Base-by-base conservation (phyloP, 2,888 invertebrate species). In the Phrixothrix hirtus region DNA sequence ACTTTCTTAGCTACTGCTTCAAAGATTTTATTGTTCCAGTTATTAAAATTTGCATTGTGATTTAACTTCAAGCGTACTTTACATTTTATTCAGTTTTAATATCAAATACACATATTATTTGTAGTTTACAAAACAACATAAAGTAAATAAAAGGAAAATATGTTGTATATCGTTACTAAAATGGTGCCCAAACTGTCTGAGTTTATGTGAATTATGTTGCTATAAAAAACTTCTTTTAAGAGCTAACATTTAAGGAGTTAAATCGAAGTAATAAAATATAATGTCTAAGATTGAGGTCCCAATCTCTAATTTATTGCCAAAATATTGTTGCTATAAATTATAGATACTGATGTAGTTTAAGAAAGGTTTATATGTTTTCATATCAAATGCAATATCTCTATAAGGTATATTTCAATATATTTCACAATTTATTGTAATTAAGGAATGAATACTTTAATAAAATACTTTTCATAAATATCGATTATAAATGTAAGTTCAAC, bases 241-340 rank as follows among this genome's bases (percentile, higher is more conserved):
- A 31, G 31, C 31, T 7, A 31, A 31, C 12, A 31, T 31, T 31
- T 31, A 31, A 31, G 31, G 31, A 31, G 31, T 12, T n/a, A 31
- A 31, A 31, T 31, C 12, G 5, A 11, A 11, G 31, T 31, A 31
- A 31, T 31, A 31, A 31, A 38, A 38, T 38, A 38, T 25, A 38
- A 25, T 38, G 12, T 26, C 25, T 21, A 21, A 38, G 38, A 38
- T 26, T 38, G 26, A 38, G 25, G 21, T 38, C 26, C n/a, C 38
- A 38, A 38, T 38, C 25, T 38, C n/a, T 25, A 21, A 38, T 38
- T 38, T 38, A 38, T 38, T 31, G 12, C 31, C 13, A 31, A 31
- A 13, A 31, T 12, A 31, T 31, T 38, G 25, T 38, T 38, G 38
- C 38, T 13, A 38, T 38, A 38, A 26, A 38, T 38, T 36, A 36